These are phyloP conservation scores for Mycetomoellerius zeteki DNA, from an alignment of 1,140 invertebrate genomes.

Conservation along the genomic window DNA sequence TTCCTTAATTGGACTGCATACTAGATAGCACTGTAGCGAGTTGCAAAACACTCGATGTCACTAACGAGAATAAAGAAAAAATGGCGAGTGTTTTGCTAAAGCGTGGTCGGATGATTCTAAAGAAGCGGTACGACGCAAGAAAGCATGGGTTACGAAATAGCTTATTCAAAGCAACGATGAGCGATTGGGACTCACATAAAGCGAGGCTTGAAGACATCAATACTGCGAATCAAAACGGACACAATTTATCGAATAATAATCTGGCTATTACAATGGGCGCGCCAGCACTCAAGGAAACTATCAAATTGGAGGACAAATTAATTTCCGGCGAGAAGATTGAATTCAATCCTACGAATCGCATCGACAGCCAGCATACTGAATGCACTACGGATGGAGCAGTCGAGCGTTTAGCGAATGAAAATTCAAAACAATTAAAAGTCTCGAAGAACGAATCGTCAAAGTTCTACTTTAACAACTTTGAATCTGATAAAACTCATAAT, in stretches of 20 bases:
- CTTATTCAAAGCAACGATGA: conserved; percentile 19
- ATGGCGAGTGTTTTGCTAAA: conserved; percentile 77
- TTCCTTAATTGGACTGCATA: conserved; percentile 73
- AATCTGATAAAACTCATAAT: background rate
- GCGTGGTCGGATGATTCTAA: conserved; percentile 81
- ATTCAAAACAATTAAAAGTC: background rate
- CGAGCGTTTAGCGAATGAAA: background rate
- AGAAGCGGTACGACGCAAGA: conserved; percentile 71
- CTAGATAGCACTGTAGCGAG: conserved; percentile 68
- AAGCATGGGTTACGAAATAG: conserved; percentile 55
- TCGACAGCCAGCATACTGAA: background rate
- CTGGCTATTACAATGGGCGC: too few relatives aligned
- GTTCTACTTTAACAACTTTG: background rate
- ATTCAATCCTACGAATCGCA: conserved; percentile 6
- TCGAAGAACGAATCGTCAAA: conserved; percentile 1
- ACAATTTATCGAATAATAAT: background rate
- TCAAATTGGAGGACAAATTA: conserved; percentile 63
- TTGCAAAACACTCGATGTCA: conserved; percentile 62
- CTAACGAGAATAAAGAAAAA: conserved; percentile 67
- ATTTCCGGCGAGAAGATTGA: conserved; percentile 65
- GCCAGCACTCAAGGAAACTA: conserved; percentile 2
- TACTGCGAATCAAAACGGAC: background rate
- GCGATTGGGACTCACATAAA: background rate
- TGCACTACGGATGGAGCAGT: background rate
- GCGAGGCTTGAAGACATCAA: background rate